Percentiles rank a stretch among this genome's conserved stretches.
Evolutionary conservation across 2,888 invertebrate genomes (phyloP).

Genomic region (Fragum whitleyi): DNA sequence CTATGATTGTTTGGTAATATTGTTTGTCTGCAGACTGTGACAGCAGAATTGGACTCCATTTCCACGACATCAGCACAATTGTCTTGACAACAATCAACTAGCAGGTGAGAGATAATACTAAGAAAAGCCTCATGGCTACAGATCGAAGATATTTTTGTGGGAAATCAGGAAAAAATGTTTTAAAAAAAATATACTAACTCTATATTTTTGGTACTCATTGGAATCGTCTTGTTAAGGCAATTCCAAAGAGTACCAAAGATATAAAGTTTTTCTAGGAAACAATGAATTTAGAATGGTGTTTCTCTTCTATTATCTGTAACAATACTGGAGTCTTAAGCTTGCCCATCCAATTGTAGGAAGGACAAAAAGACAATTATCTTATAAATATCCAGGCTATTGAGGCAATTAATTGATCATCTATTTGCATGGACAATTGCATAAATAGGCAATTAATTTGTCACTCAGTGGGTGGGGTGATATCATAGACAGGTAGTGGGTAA

Average conservation of each 20-base stretch:
- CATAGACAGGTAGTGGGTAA: not conserved
- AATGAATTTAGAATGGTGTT: no score
- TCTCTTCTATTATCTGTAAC: no score
- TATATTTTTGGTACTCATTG: no score
- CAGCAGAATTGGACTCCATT: not conserved
- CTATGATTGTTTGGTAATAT: not conserved
- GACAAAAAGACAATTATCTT: conserved; percentile 8
- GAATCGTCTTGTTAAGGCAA: no score
- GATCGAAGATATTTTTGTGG: no score
- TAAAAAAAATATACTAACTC: no score
- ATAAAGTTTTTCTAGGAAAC: no score
- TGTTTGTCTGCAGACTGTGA: conserved; percentile 1
- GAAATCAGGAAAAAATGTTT: no score
- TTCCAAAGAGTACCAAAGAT: no score
- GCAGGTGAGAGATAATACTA: conserved; percentile 1
- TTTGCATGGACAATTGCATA: conserved; percentile 24
- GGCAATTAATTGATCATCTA: conserved; percentile 4
- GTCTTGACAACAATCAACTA: not conserved
- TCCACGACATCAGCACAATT: not conserved
- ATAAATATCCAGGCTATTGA: not conserved
- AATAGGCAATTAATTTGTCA: conserved; percentile 14
- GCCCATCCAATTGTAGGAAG: not conserved
- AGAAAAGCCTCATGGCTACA: not conserved
- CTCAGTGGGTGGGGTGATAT: conserved; percentile 7
- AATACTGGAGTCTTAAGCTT: no score